phyloP scores from a whole-genome alignment of 2,113 vertebrate species.

The Tichodroma muraria region DNA sequence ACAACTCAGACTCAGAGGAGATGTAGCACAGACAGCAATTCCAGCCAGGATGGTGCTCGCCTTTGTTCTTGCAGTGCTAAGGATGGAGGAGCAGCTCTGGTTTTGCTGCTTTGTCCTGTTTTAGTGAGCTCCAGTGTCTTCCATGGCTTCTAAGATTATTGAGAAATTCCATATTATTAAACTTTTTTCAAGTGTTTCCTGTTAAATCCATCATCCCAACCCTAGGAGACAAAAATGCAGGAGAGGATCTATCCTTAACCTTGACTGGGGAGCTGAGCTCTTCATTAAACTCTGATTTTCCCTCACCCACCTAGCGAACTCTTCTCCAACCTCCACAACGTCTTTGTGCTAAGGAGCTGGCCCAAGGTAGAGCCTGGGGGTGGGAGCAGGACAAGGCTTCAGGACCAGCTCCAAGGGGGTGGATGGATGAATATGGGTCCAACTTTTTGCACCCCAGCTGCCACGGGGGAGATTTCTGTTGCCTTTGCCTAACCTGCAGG shows the following conservation, averaged over 20 bases:
- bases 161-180: neutral
- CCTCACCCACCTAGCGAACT: neutral
- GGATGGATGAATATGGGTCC: neutral
- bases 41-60: neutral
- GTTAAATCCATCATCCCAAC: neutral
- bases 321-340: neutral
- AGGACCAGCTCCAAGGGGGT: neutral
- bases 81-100: neutral
- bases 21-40: neutral
- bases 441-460: neutral
- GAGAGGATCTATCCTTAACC: neutral
- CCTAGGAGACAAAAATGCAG: neutral
- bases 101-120: neutral
- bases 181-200: neutral
- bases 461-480: neutral
- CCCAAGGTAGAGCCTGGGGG: neutral
- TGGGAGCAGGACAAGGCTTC: neutral
- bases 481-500: neutral
- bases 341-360: neutral
- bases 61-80: neutral
- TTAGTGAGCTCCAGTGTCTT: neutral
- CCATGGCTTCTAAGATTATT: neutral
- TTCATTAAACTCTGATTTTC: neutral
- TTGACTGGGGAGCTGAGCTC: neutral
- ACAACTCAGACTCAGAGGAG: neutral